Base-by-base conservation (phyloP, 2,797 vertebrate genomes). In the Lagodon rhomboides region DNA sequence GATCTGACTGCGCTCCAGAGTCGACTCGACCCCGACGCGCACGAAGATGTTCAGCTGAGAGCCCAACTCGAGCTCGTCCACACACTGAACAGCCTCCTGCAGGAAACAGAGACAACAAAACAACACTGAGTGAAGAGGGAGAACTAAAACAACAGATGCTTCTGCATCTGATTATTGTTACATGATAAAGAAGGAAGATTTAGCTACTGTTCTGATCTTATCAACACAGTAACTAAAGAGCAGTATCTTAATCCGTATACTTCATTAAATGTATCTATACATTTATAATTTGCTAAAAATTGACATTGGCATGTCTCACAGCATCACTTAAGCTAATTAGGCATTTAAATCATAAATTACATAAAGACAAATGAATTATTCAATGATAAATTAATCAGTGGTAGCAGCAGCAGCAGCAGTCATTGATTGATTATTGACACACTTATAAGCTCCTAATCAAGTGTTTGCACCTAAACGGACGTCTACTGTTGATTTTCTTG, bases 41-140 rank as follows among this genome's bases (percentile, higher is more conserved):
- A 99, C 98, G 4, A 99, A 99, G 67, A 97, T 85, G 4, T 96
- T 94, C 60, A 97, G 94, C 84, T 96, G 93, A 34, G 88, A 89
- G 59, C 95, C 93, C 88, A 96, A 63, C 6, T 94, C 94, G 65
- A 99, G 94, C 93, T 99, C 98, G 73, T 97, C 95, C 88, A 99
- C 97, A 30, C 98, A 99, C 91, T 98, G 98, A 87, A 97, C 64
- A 0, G 98, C 98, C 85, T 99, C 98, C 98, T 99, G 90, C 83
- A 76, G 59, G 18, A 59, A 49, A 68, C 16, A 54, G 7, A 60
- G n/a, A 12, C 38, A 11, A 38, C 34, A 34, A 38, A 38, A 38
- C 38, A 38, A 38, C 5, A 75, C 41, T 13, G 4, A 34, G 0
- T 61, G 22, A 43, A 27, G 30, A 23, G 16, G n/a, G 4, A 25